Conservation (phyloP, 1,140 invertebrate genomes). For the Tenebrio molitor region DNA sequence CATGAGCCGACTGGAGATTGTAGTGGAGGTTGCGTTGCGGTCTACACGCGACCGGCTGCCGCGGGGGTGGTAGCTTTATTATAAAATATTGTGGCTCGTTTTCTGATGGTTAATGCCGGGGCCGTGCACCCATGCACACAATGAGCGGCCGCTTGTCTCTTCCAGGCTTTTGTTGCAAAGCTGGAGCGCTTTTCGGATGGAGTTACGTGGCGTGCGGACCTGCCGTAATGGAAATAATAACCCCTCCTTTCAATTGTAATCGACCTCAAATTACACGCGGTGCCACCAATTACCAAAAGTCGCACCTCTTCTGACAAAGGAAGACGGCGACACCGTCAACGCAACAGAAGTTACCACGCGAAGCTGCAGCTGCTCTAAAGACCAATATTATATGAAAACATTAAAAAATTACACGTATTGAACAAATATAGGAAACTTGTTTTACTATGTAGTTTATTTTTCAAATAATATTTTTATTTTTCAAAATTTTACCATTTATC, state of each 20-base stretch:
- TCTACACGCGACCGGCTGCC: constrained; percentile 63
- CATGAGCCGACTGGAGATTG: constrained; percentile 61
- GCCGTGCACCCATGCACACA: constrained; percentile 36
- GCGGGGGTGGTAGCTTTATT: constrained; percentile 62
- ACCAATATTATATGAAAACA: too few species aligned
- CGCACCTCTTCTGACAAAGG: background rate
- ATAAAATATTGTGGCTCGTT: constrained; percentile 56
- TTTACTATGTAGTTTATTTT: too few species aligned
- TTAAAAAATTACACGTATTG: too few species aligned
- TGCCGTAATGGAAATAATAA: background rate
- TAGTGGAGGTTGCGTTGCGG: constrained; percentile 50
- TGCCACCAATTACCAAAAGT: background rate
- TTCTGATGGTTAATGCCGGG: constrained; percentile 48
- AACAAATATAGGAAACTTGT: too few species aligned
- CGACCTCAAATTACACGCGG: background rate
- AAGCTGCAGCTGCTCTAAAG: too few species aligned
- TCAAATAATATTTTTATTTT: too few species aligned
- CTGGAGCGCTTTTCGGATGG: background rate
- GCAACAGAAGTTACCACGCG: too few species aligned
- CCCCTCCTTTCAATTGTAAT: background rate
- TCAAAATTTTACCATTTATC: too few species aligned
- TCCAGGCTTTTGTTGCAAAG: constrained; percentile 11
- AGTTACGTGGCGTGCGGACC: background rate
- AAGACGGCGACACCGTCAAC: background rate
- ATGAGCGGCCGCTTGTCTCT: constrained; percentile 9